phyloP scores from a whole-genome alignment of 1,140 invertebrate genomes.

The roundworm (Caenorhabditis elegans) region DNA sequence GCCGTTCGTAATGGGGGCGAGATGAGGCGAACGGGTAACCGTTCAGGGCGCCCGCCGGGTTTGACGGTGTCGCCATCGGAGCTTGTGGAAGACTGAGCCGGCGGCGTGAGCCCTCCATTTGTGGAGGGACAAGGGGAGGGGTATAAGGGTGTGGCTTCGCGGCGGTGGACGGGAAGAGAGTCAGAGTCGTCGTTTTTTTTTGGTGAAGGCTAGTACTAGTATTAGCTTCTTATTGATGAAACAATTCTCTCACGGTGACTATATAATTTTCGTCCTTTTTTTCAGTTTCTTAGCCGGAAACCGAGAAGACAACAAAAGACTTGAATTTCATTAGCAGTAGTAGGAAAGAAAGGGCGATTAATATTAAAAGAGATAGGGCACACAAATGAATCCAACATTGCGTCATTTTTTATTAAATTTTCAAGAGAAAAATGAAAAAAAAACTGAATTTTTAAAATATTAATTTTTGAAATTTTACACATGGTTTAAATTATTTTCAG shows the following conservation, averaged over 20 bases:
- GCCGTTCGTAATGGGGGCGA: conserved; percentile 2
- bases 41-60: too few relatives aligned
- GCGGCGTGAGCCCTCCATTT: too few relatives aligned
- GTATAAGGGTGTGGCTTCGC: conserved; percentile 15
- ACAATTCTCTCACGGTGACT: conserved; percentile 8
- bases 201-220: too few relatives aligned
- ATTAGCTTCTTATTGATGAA: background rate
- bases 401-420: background rate
- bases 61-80: too few relatives aligned
- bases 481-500: too few relatives aligned
- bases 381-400: background rate
- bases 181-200: background rate
- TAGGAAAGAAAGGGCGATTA: background rate
- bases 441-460: too few relatives aligned
- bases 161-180: background rate
- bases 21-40: too few relatives aligned
- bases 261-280: conserved; percentile 14
- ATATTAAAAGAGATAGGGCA: background rate
- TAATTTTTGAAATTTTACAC: too few relatives aligned
- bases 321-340: conserved; percentile 32
- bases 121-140: too few relatives aligned
- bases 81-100: too few relatives aligned
- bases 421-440: too few relatives aligned
- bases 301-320: conserved; percentile 3
- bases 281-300: background rate